A percentile compares a stretch with the other conserved stretches of the same genome.
Evolutionary conservation across 2,797 vertebrate species (phyloP).

Genomic region (Potorous gilbertii): DNA sequence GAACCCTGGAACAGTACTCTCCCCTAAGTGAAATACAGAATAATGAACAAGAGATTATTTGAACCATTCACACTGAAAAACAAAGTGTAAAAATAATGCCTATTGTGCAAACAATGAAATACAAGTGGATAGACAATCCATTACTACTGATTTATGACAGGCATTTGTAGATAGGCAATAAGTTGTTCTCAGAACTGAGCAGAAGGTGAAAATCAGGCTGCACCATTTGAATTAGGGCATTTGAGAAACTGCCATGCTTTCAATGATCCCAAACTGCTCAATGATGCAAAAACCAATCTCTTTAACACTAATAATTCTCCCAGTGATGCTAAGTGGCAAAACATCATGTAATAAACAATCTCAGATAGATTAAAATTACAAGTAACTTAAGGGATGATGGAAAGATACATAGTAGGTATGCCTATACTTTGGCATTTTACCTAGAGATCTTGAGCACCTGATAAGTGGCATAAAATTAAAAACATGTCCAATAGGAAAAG

Average conservation of each 20-base stretch:
- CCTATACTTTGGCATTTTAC: not conserved
- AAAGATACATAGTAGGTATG: not conserved
- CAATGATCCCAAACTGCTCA: not conserved
- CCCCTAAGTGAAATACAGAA: not conserved
- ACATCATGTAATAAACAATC: not conserved
- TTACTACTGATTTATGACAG: not conserved
- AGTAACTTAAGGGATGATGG: not conserved
- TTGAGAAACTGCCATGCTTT: not conserved
- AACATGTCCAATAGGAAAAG: not conserved
- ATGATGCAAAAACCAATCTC: not conserved
- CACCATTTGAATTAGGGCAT: not conserved
- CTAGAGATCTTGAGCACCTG: not conserved
- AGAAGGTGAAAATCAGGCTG: not conserved
- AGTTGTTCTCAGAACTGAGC: not conserved
- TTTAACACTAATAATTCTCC: not conserved
- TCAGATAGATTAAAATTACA: not conserved
- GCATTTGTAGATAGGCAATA: not conserved
- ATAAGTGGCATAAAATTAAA: not conserved
- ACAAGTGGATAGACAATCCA: not conserved
- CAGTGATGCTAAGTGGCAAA: not conserved
- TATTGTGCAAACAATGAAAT: not conserved
- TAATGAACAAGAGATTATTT: not conserved
- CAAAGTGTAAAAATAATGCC: not conserved
- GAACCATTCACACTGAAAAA: not conserved
- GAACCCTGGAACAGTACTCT: not conserved